Evolutionary conservation across 23 tunicate genomes (phyloP).

Genomic region (Styela plicata): DNA sequence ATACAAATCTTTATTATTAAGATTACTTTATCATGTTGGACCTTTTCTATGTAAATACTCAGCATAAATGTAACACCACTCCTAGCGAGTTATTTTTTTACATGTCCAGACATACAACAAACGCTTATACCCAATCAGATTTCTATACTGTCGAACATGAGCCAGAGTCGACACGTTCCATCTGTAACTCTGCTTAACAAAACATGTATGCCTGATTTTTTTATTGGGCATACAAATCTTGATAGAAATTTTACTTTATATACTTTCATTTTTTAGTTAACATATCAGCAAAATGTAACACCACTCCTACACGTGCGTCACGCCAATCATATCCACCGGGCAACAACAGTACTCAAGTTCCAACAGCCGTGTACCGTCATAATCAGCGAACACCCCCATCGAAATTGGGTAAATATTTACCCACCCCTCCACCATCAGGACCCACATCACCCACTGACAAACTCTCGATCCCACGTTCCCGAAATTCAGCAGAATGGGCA

Average conservation of each 20-base stretch:
- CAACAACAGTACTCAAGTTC: neutral
- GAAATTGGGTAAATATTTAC: neutral
- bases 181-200: no score
- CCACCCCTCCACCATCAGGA: slow-evolving; percentile 32
- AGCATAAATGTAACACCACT: no score
- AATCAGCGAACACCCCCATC: neutral
- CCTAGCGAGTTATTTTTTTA: no score
- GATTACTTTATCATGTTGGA: no score
- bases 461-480: neutral
- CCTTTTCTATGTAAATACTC: no score
- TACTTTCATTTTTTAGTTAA: slow-evolving; percentile 15
- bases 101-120: neutral
- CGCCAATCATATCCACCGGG: slow-evolving; percentile 26
- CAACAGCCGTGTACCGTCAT: neutral
- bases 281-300: slow-evolving; percentile 22
- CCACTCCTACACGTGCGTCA: slow-evolving; percentile 9
- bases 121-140: no score
- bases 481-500: neutral
- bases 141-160: no score
- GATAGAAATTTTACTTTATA: neutral
- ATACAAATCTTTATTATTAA: no score
- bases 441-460: neutral
- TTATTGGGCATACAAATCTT: no score
- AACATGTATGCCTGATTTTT: no score
- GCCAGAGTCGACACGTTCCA: no score